Base-by-base conservation (phyloP, 2,797 vertebrate genomes). In the Gephyroberyx darwinii region DNA sequence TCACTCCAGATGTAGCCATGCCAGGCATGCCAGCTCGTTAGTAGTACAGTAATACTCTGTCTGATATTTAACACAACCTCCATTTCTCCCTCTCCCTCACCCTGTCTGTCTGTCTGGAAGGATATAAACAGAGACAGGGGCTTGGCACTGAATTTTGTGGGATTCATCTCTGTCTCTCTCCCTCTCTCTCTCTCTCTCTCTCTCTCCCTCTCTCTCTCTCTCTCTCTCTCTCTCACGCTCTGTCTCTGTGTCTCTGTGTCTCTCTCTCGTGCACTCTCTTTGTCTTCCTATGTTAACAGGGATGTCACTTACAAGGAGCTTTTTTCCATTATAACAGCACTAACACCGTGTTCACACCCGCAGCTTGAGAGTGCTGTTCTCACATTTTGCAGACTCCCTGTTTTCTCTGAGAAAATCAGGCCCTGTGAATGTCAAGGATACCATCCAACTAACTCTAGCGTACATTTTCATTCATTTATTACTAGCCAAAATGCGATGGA, bases 301-400 rank as follows among this genome's bases (percentile, higher is more conserved):
- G 70, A 77, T 33, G 57, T 65, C 62, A 53, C 53, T 71, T 48
- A 78, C 59, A 77, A 26, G 65, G 68, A 74, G 72, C 43, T 50
- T 80, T 89, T 81, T 89, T 75, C 75, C 74, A 82, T 84, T 80
- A 71, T 72, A 86, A 78, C 77, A 66, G 33, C 79, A 59, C 65
- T 63, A 80, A 87, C 89, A 88, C 88, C 78, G 86, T 87, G 74
- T 92, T 92, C 87, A 75, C 87, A 88, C 81, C 74, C 84, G 77
- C 91, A 89, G 87, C 83, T 71, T 87, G 83, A 85, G 63, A 79
- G 78, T 65, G 78, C 61, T 72, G 77, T 85, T 87, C 79, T 79
- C 84, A 82, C 87, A 71, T 86, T 77, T 70, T 69, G 77, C 79
- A 74, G 66, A 50, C 73, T 55, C 75, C 48, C 57, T 31, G 75